phyloP scores from a whole-genome alignment of 2,888 invertebrate species.

The Caenorhabditis sp. region DNA sequence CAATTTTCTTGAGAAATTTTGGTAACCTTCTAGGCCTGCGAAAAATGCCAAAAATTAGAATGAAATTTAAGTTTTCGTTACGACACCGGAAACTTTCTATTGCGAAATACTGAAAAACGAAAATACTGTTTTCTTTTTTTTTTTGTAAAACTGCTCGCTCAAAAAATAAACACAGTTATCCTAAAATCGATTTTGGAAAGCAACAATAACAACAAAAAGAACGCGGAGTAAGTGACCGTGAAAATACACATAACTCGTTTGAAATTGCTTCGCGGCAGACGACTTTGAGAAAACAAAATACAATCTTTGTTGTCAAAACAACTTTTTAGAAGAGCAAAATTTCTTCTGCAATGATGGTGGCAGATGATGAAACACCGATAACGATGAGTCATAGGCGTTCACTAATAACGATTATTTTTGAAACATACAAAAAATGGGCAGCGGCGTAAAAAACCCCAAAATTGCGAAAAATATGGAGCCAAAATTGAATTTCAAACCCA shows the following conservation, averaged over 20 bases:
- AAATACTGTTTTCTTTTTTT: too few relatives aligned
- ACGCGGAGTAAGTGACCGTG: background rate
- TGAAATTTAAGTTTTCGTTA: too few relatives aligned
- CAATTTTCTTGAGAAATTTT: too few relatives aligned
- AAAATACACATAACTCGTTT: slow-evolving; percentile 14
- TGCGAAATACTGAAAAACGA: too few relatives aligned
- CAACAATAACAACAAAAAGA: background rate
- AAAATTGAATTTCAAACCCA: background rate
- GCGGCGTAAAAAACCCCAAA: background rate
- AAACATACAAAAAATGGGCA: background rate
- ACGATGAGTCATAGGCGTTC: background rate
- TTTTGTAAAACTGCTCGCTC: background rate
- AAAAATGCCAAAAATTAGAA: too few relatives aligned
- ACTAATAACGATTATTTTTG: background rate
- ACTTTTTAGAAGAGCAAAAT: background rate
- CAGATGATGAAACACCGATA: background rate
- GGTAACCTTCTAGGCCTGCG: too few relatives aligned
- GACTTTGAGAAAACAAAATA: background rate
- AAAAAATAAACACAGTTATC: background rate
- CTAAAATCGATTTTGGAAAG: background rate
- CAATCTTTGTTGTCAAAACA: background rate
- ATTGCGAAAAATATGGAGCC: background rate
- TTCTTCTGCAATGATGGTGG: background rate
- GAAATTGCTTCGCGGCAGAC: background rate
- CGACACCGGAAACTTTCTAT: too few relatives aligned